Conservation (phyloP, 1,140 invertebrate species). For the Musca domestica region DNA sequence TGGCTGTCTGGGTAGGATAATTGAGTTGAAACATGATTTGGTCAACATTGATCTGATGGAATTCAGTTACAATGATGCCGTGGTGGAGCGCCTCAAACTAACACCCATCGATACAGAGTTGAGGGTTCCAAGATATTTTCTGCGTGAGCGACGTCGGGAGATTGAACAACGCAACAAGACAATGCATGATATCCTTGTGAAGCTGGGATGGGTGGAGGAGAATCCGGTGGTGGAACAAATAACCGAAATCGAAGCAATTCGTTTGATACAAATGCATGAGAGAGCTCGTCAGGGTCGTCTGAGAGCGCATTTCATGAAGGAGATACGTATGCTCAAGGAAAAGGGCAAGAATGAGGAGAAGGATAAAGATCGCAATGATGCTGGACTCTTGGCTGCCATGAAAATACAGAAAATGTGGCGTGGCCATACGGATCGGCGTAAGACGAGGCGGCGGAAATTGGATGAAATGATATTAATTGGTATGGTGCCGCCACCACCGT, state of each 20-base stretch:
- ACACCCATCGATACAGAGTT: conserved; percentile 69
- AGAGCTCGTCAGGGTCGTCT: conserved; percentile 81
- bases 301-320: conserved; percentile 86
- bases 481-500: conserved; percentile 60
- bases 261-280: conserved; percentile 85
- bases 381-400: conserved; percentile 64
- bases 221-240: conserved; percentile 58
- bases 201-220: conserved; percentile 67
- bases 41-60: conserved; percentile 83
- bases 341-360: conserved; percentile 62
- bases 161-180: conserved; percentile 61
- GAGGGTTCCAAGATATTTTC: conserved; percentile 67
- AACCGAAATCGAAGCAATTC: conserved; percentile 78
- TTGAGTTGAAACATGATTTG: conserved; percentile 80
- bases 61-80: conserved; percentile 81
- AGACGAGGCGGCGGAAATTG: conserved; percentile 67
- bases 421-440: conserved; percentile 70
- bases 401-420: conserved; percentile 81
- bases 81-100: conserved; percentile 61
- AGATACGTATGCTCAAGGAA: conserved; percentile 76
- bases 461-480: conserved; percentile 88
- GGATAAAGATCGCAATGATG: conserved; percentile 57
- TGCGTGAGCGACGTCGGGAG: conserved; percentile 64
- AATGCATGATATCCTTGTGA: conserved; percentile 65
- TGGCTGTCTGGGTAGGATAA: conserved; percentile 72